Percentiles rank a stretch among this genome's conserved stretches.
Evolutionary conservation across 2,113 vertebrate genomes (phyloP).

Genomic region (Elachura formosa): DNA sequence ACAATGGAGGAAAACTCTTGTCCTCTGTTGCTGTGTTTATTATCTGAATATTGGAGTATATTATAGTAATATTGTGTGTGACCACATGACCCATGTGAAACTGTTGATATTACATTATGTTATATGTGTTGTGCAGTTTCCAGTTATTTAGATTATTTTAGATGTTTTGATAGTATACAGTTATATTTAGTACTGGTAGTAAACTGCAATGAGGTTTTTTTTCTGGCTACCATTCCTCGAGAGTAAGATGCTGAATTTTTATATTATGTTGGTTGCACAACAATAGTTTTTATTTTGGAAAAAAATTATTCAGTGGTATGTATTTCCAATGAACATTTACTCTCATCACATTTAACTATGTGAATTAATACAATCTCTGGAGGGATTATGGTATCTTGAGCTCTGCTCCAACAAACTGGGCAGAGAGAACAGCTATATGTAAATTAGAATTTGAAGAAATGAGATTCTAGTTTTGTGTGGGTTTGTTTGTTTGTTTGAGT

Average conservation of each 20-base stretch:
- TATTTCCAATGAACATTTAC: not conserved
- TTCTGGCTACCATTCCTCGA: not conserved
- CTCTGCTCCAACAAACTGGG: not conserved
- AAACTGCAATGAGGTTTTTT: not conserved
- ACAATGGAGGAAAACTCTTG: not conserved
- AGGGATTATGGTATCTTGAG: conserved; percentile 22
- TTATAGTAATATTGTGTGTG: not conserved
- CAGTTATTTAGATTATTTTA: not conserved
- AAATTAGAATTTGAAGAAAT: conserved; percentile 20
- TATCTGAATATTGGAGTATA: not conserved
- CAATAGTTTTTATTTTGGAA: not conserved
- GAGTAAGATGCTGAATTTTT: not conserved
- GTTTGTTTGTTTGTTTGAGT: not conserved
- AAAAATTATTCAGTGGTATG: not conserved
- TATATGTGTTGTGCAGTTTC: not conserved
- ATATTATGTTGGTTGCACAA: not conserved
- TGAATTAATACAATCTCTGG: conserved; percentile 33
- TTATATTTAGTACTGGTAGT: not conserved
- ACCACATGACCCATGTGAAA: not conserved
- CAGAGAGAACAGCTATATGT: conserved; percentile 20
- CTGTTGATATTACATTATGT: not conserved
- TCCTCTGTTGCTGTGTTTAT: not conserved
- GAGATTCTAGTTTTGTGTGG: not conserved
- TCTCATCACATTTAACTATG: conserved; percentile 20
- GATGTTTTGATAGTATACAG: not conserved